phyloP scores from a whole-genome alignment of 2,113 vertebrate species.

The Macheiramphus alcinus region DNA sequence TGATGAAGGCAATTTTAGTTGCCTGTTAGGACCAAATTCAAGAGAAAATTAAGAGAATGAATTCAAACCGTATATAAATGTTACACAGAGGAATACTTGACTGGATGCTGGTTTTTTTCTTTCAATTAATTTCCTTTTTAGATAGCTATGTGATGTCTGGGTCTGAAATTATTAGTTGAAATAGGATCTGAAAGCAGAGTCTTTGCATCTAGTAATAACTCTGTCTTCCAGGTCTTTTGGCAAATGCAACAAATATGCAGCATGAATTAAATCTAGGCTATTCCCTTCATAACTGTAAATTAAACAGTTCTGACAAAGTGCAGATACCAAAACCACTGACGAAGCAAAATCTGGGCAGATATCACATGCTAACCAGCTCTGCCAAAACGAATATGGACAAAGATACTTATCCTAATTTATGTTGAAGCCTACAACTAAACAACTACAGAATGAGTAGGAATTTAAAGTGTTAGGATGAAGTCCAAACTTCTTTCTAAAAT shows the following conservation, averaged over 20 bases:
- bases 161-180: constrained; percentile 44
- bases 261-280: constrained; percentile 7
- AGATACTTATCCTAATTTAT: not conserved
- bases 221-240: constrained; percentile 18
- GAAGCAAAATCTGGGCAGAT: constrained; percentile 21
- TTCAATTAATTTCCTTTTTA: constrained; percentile 48
- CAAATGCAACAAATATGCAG: not conserved
- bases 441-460: not conserved
- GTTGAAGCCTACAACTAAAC: not conserved
- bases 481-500: not conserved
- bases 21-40: not conserved
- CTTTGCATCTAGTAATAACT: not conserved
- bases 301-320: not conserved
- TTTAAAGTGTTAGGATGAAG: not conserved
- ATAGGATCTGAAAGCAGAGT: constrained; percentile 26
- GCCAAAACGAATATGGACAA: not conserved
- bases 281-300: constrained; percentile 3
- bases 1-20: not conserved
- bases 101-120: not conserved
- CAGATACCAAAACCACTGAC: constrained; percentile 5
- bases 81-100: not conserved
- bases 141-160: constrained; percentile 1
- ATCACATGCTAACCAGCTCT: not conserved
- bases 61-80: not conserved
- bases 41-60: constrained; percentile 1